Percentiles rank a stretch among this genome's conserved stretches.
Evolutionary conservation across 92 coral and sea anemone species (phyloP).

Genomic region (Parazoanthus swiftii): DNA sequence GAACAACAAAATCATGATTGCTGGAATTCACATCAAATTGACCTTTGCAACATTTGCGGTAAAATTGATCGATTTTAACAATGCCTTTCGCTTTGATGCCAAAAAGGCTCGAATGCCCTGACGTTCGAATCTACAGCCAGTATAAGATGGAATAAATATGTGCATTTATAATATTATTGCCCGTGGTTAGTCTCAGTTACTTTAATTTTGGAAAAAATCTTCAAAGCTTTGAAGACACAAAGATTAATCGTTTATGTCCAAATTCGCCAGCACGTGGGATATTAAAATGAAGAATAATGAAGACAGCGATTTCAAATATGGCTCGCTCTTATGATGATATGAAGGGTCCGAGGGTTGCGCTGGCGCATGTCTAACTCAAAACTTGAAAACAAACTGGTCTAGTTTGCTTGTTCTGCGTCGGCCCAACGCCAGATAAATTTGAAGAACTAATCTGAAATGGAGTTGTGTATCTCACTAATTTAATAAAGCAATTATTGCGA

Average conservation of each 20-base stretch:
- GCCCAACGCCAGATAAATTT: slow-evolving; percentile 6
- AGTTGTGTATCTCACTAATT: neutral
- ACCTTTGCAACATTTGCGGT: neutral
- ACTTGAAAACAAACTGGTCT: neutral
- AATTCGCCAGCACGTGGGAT: neutral
- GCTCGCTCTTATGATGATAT: neutral
- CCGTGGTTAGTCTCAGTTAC: neutral
- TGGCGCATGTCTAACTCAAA: neutral
- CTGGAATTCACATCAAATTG: neutral
- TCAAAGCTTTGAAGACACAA: neutral
- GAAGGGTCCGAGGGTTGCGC: neutral
- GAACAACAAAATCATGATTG: neutral
- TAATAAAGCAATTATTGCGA: slow-evolving; percentile 3
- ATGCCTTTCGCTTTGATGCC: neutral
- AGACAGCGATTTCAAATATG: neutral
- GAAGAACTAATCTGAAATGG: neutral
- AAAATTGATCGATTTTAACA: slow-evolving; percentile 11
- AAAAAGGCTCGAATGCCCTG: slow-evolving; percentile 3
- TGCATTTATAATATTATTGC: neutral
- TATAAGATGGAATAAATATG: no score
- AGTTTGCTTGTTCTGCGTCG: slow-evolving; percentile 3
- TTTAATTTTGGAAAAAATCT: neutral
- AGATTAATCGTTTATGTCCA: neutral
- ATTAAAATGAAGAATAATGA: neutral
- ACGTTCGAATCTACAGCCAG: no score